Percentiles rank a stretch among this genome's conserved stretches.
Conservation (phyloP, 2,797 vertebrate genomes). For the Picus viridis region DNA sequence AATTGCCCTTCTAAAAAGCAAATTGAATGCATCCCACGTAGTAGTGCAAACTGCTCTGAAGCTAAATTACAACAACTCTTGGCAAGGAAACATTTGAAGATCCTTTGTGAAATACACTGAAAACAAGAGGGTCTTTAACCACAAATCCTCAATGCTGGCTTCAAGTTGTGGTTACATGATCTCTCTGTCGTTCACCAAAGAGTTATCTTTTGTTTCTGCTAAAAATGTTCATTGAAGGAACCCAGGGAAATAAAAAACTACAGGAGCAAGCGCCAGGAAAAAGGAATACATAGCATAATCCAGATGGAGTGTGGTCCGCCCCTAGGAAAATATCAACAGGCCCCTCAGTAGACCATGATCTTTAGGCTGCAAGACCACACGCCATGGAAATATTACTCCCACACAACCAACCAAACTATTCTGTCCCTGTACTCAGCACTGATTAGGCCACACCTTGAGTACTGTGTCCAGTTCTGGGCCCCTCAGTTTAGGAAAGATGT, state of each 20-base stretch:
- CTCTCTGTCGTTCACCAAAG: background rate
- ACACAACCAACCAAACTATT: accelerated
- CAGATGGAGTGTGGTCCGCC: accelerated
- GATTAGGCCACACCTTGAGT: too few relatives aligned
- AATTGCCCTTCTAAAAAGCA: background rate
- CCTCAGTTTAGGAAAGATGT: too few relatives aligned
- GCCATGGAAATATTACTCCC: background rate
- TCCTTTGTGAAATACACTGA: background rate
- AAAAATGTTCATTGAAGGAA: background rate
- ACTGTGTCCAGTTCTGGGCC: too few relatives aligned
- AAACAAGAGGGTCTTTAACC: background rate
- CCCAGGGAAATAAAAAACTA: background rate
- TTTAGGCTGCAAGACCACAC: background rate
- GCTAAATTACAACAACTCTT: background rate
- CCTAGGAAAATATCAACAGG: background rate
- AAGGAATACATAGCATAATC: accelerated
- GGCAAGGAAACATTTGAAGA: background rate
- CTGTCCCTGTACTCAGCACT: too few relatives aligned
- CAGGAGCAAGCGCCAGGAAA: accelerated
- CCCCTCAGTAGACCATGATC: background rate
- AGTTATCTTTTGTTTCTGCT: background rate
- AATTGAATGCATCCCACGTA: background rate
- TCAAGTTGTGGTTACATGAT: accelerated
- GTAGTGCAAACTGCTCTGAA: background rate
- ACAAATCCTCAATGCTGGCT: accelerated